Percentiles rank a stretch among this genome's conserved stretches.
Evolutionary conservation across 2,888 invertebrate species (phyloP).

Genomic region (Melinopterus prodromus): DNA sequence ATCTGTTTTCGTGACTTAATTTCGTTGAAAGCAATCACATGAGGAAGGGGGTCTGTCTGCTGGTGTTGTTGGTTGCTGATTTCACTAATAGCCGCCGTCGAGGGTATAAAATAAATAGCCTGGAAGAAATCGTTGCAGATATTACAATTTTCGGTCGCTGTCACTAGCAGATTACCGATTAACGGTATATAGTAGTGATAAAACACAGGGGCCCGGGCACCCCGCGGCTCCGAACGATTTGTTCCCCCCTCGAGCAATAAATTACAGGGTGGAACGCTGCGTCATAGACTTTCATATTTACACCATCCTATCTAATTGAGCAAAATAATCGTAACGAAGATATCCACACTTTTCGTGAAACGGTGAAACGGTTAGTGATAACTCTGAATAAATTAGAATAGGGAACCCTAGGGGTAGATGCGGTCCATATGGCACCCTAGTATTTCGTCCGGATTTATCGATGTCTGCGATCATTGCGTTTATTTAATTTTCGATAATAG

Average conservation of each 20-base stretch:
- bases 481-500: not conserved
- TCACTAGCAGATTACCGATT: constrained; percentile 45
- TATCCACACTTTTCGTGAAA: too few relatives aligned
- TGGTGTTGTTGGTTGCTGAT: constrained; percentile 33
- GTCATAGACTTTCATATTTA: not conserved
- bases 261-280: not conserved
- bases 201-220: constrained; percentile 40
- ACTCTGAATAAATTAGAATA: not conserved
- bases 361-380: not conserved
- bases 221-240: constrained; percentile 40
- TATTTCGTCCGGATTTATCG: not conserved
- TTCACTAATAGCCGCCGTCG: constrained; percentile 41
- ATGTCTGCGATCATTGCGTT: not conserved
- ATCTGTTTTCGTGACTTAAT: constrained; percentile 18
- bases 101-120: constrained; percentile 41
- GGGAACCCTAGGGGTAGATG: not conserved
- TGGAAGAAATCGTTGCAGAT: constrained; percentile 41
- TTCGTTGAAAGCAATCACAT: constrained; percentile 32
- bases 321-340: not conserved
- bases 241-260: constrained; percentile 22
- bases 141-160: constrained; percentile 45
- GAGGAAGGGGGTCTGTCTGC: constrained; percentile 17
- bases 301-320: not conserved
- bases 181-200: constrained; percentile 45
- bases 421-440: not conserved